Evolutionary conservation across 2,797 vertebrate species (phyloP), one percentile per base, ranked within the genome.

Genomic region (Anomalospiza imberbis): DNA sequence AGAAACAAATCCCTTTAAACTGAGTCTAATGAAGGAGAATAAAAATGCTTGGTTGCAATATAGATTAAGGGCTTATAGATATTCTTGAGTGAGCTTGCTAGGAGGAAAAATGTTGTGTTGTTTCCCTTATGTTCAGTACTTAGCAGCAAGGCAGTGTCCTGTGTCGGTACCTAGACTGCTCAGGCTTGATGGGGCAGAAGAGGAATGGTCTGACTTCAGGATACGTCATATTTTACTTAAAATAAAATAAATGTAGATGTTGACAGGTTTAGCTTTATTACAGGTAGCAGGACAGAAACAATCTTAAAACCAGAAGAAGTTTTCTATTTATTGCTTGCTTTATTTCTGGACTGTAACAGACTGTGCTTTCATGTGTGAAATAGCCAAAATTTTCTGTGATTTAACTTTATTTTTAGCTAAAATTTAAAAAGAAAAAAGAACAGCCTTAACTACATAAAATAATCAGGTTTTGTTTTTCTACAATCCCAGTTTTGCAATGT

Each of bases 1-100:
- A 92, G 93, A 97, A 97, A 88, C 71, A 94, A 95, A 93, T 93
- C 93, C 50, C 58, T 86, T 95, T 96, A 95, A 97, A 94, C 67
- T 85, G 75, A 79, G 67, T 91, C 85, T 96, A 95, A 97, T 85
- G 77, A 92, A 48, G 54, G 51, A 40, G 53, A 83, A 44, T 82
- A 88, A 88, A 96, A 92, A 44, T 50, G 31, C 51, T 58, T 82
- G 28, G 87, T 91, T 91, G 76, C 40, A 55, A 32, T 55, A 40
- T 71, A 50, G 76, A 70, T 55, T 73, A 67, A 83, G 42, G 16
- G 13, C 26, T 77, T 88, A 36, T 9, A 68, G 50, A 34, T 63
- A 67, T 72, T 94, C 63, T 50, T 77, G 55, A 42, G 18, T 51
- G 44, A 1, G 6, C 31, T 86, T 57, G 24, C 68, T 71, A 44